phyloP scores from a whole-genome alignment of 2,797 vertebrate species.

The Moxostoma hubbsi region DNA sequence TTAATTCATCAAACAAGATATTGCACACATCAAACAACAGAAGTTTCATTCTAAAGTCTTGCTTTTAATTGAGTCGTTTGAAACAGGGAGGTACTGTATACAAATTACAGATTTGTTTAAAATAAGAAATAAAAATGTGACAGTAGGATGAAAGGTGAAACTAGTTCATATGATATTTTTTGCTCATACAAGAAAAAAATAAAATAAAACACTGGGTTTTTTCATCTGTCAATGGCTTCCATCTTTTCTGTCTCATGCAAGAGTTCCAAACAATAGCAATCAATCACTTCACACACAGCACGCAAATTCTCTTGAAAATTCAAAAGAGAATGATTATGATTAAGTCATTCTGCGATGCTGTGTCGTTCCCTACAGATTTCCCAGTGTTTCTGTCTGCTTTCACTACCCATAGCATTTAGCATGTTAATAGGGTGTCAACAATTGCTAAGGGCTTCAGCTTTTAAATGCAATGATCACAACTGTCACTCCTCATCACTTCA shows the following conservation, averaged over 20 bases:
- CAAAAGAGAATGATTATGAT: slow-evolving; percentile 35
- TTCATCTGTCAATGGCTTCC: not conserved
- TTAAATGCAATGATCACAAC: slow-evolving; percentile 28
- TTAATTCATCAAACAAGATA: not conserved
- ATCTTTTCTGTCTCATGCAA: slow-evolving; percentile 40
- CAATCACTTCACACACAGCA: slow-evolving; percentile 29
- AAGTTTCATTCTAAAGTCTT: not conserved
- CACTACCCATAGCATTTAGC: slow-evolving; percentile 16
- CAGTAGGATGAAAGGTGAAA: too few species aligned
- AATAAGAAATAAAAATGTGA: not conserved
- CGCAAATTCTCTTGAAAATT: slow-evolving; percentile 45
- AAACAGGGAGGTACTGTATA: not conserved
- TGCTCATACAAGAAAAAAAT: not conserved
- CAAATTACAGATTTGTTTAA: not conserved
- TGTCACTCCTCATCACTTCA: slow-evolving; percentile 23
- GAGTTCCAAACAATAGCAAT: not conserved
- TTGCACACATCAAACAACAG: slow-evolving; percentile 9
- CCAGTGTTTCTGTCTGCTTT: slow-evolving; percentile 20
- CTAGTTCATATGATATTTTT: not conserved
- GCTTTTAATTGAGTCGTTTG: not conserved
- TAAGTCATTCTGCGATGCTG: slow-evolving; percentile 33
- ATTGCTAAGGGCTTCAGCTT: slow-evolving; percentile 14
- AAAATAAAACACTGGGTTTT: not conserved
- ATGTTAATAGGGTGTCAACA: slow-evolving; percentile 31
- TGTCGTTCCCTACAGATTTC: slow-evolving; percentile 26